Evolutionary conservation across 2,888 invertebrate species (phyloP).

Genomic region (Lottia gigantea): DNA sequence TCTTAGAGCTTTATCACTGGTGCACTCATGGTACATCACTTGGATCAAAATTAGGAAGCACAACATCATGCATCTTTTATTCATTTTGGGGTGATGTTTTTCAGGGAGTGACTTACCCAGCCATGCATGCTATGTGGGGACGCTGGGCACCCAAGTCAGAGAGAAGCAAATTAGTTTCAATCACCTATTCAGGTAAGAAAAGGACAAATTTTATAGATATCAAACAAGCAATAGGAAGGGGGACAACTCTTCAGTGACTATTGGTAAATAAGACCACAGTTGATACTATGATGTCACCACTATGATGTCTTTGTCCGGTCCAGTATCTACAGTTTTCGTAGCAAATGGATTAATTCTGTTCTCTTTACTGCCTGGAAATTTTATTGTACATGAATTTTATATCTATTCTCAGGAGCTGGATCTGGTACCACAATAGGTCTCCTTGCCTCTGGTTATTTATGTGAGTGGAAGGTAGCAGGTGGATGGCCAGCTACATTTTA

Average conservation of each 20-base stretch:
- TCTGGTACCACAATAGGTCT: slow-evolving; percentile 88
- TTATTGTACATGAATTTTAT: no score
- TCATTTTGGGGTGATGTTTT: slow-evolving; percentile 4
- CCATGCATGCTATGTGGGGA: slow-evolving; percentile 62
- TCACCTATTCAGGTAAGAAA: slow-evolving; percentile 46
- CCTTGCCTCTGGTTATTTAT: slow-evolving; percentile 84
- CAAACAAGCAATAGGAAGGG: no score
- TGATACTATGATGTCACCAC: neutral
- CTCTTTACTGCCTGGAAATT: no score
- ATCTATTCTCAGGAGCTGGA: slow-evolving; percentile 75
- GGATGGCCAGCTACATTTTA: slow-evolving; percentile 71
- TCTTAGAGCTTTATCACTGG: no score
- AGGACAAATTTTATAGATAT: no score
- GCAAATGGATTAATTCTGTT: no score
- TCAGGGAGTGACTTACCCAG: slow-evolving; percentile 64
- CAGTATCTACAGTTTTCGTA: no score
- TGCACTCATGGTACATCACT: no score
- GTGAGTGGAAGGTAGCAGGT: slow-evolving; percentile 72
- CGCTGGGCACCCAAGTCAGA: slow-evolving; percentile 60
- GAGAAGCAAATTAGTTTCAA: slow-evolving; percentile 42
- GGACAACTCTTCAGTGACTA: no score
- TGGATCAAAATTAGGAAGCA: no score
- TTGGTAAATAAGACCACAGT: neutral
- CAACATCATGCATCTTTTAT: no score
- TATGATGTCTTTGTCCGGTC: neutral